phyloP scores from a whole-genome alignment of 2,797 vertebrate genomes.

The Cyclura pinguis region DNA sequence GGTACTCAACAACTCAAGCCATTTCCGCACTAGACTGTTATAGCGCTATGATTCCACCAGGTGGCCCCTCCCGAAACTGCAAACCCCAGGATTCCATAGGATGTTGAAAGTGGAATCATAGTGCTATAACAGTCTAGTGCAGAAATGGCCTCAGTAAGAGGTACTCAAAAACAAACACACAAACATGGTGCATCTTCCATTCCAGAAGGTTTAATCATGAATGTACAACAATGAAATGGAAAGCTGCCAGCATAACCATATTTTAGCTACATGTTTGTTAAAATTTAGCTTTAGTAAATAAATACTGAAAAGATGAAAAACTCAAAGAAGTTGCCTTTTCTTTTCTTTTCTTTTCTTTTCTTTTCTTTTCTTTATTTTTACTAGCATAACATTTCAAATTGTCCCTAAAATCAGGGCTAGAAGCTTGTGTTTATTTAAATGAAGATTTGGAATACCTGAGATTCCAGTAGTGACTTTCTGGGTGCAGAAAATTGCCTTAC shows the following conservation, averaged over 20 bases:
- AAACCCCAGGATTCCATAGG: no score
- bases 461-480: not conserved
- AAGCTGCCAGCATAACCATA: not conserved
- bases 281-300: not conserved
- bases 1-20: no score
- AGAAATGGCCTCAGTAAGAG: not conserved
- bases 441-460: not conserved
- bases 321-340: not conserved
- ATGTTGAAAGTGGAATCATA: no score
- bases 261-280: not conserved
- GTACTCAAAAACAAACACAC: not conserved
- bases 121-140: no score
- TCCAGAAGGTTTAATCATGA: not conserved
- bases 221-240: not conserved
- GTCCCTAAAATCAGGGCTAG: not conserved
- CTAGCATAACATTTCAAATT: not conserved
- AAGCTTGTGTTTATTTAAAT: not conserved
- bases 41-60: no score
- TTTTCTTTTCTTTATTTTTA: not conserved
- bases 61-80: no score
- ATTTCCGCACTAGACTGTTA: no score
- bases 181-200: not conserved
- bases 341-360: no score
- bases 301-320: not conserved
- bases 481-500: not conserved